Percentiles rank a stretch among this genome's conserved stretches.
Evolutionary conservation across 2,888 invertebrate species (phyloP).

Genomic region (Creontiades dilutus): DNA sequence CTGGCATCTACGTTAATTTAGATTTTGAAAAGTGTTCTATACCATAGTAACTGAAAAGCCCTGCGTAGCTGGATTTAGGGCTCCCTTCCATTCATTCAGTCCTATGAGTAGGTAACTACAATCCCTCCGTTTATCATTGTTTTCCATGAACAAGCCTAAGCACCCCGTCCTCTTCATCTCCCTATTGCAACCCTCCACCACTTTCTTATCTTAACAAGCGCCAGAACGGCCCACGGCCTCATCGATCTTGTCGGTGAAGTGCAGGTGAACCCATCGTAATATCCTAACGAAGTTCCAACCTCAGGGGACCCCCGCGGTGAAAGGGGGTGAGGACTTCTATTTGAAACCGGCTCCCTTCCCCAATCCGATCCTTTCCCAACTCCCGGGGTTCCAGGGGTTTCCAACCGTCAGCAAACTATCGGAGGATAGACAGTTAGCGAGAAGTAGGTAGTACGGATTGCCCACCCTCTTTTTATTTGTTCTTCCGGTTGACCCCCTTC

Average conservation of each 20-base stretch:
- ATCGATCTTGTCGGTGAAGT: conserved; percentile 25
- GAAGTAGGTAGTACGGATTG: conserved; percentile 57
- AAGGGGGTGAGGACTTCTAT: background rate
- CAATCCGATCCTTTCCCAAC: background rate
- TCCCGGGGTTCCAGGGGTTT: background rate
- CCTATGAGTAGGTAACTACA: too few relatives aligned
- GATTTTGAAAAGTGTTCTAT: too few relatives aligned
- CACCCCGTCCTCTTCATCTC: too few relatives aligned
- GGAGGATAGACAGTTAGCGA: conserved; percentile 37
- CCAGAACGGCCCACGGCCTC: background rate
- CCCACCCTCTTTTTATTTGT: conserved; percentile 52
- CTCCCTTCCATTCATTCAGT: too few relatives aligned
- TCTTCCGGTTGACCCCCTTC: conserved; percentile 43
- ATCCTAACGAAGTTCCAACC: conserved; percentile 25
- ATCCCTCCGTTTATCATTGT: too few relatives aligned
- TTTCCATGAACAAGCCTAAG: too few relatives aligned
- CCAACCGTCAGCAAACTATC: conserved; percentile 54
- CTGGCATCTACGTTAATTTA: too few relatives aligned
- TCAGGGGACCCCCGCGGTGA: background rate
- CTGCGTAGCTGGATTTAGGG: too few relatives aligned
- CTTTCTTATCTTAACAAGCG: conserved; percentile 20
- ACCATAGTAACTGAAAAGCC: too few relatives aligned
- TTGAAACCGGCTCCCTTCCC: background rate
- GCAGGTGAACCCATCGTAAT: conserved; percentile 28
- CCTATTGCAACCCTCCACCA: background rate